Conservation (phyloP, 2,113 vertebrate species). For the Corythornis cristatus region DNA sequence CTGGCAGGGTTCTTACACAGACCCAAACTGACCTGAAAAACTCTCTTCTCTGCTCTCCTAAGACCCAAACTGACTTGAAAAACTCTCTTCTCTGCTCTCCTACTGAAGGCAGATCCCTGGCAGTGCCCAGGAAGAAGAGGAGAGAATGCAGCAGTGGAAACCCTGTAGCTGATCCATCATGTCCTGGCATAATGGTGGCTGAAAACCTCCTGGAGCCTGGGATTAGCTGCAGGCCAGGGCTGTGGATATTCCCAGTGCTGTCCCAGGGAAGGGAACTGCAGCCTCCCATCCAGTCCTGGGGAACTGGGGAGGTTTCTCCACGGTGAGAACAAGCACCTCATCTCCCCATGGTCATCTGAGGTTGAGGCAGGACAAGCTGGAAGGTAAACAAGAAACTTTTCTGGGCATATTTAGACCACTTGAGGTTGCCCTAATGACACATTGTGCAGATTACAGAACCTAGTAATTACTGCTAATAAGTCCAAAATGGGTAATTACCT, state of each 20-base stretch:
- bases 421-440: background rate
- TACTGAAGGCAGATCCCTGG: background rate
- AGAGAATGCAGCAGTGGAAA: background rate
- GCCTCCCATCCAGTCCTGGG: background rate
- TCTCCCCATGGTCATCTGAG: accelerated
- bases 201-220: background rate
- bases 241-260: background rate
- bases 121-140: background rate
- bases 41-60: background rate
- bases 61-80: too few species aligned
- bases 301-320: background rate
- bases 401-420: background rate
- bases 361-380: background rate
- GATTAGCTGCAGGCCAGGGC: background rate
- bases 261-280: background rate
- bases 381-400: background rate
- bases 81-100: background rate
- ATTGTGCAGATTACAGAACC: slow-evolving; percentile 1
- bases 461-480: slow-evolving; percentile 54
- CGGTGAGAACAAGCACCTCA: background rate
- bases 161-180: background rate
- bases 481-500: slow-evolving; percentile 39
- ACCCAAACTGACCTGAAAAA: background rate
- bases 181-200: background rate
- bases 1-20: background rate